These are phyloP conservation scores for Xiphorhynchus elegans DNA, from an alignment of 2,113 vertebrate species.

Conservation along the genomic window DNA sequence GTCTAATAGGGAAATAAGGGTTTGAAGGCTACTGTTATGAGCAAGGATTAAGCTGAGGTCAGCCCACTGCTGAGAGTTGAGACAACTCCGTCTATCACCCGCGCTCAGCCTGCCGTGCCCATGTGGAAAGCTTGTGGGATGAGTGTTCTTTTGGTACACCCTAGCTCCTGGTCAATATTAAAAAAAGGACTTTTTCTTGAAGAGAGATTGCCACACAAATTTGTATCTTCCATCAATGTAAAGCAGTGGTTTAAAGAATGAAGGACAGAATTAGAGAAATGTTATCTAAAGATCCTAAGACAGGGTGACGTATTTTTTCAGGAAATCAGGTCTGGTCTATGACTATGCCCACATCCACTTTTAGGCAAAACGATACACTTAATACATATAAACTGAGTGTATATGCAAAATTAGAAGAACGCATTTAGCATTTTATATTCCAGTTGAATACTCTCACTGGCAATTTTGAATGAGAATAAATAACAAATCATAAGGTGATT, in stretches of 20 bases:
- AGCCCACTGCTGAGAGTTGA: neutral
- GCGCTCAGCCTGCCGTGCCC: neutral
- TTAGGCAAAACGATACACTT: neutral
- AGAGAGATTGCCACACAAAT: neutral
- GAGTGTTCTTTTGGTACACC: neutral
- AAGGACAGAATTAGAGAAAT: neutral
- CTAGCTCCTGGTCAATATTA: neutral
- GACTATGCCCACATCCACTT: neutral
- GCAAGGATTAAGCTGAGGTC: neutral
- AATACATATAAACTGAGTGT: neutral
- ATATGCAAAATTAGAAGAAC: neutral
- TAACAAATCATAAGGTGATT: neutral
- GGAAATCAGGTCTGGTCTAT: neutral
- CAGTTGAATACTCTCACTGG: neutral
- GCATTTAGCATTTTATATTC: neutral
- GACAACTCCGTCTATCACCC: neutral
- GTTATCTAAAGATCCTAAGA: neutral
- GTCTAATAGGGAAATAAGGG: neutral
- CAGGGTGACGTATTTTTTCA: neutral
- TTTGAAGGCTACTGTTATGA: neutral
- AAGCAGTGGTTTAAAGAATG: neutral
- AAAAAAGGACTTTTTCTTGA: neutral
- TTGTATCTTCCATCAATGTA: neutral
- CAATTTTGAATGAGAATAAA: neutral
- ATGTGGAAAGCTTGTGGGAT: neutral